Conservation (phyloP, 2,797 vertebrate species). For the Jordanella pulchra region DNA sequence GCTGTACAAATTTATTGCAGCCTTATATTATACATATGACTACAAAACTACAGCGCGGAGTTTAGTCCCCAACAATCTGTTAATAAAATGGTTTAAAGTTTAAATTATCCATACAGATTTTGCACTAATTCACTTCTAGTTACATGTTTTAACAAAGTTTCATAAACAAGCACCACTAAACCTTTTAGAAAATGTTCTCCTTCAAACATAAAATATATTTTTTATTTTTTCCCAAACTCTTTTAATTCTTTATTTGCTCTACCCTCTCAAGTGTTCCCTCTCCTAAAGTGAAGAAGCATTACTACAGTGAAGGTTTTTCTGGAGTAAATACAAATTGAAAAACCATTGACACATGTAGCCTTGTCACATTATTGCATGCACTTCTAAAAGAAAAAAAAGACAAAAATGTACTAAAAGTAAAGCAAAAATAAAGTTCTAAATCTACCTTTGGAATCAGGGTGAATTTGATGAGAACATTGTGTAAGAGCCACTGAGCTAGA, state of each 20-base stretch:
- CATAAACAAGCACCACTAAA: slow-evolving; percentile 9
- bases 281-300: not conserved
- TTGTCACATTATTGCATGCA: slow-evolving; percentile 38
- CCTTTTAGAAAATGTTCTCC: not conserved
- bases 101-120: too few species aligned
- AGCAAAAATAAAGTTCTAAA: slow-evolving; percentile 54
- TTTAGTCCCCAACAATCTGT: too few species aligned
- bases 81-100: too few species aligned
- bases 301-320: slow-evolving; percentile 31
- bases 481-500: slow-evolving; percentile 11
- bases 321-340: slow-evolving; percentile 47
- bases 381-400: slow-evolving; percentile 47
- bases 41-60: too few species aligned
- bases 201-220: not conserved
- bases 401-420: slow-evolving; percentile 57
- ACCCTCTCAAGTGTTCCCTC: not conserved
- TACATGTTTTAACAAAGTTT: slow-evolving; percentile 6
- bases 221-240: not conserved
- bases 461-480: slow-evolving; percentile 59
- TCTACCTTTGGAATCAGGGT: slow-evolving; percentile 49
- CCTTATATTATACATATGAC: too few species aligned
- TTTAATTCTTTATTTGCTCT: not conserved
- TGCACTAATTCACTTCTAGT: not conserved
- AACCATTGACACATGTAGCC: slow-evolving; percentile 41
- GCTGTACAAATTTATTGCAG: too few species aligned